Base-by-base conservation (phyloP, 2,113 vertebrate species). In the Todiramphus chloris region DNA sequence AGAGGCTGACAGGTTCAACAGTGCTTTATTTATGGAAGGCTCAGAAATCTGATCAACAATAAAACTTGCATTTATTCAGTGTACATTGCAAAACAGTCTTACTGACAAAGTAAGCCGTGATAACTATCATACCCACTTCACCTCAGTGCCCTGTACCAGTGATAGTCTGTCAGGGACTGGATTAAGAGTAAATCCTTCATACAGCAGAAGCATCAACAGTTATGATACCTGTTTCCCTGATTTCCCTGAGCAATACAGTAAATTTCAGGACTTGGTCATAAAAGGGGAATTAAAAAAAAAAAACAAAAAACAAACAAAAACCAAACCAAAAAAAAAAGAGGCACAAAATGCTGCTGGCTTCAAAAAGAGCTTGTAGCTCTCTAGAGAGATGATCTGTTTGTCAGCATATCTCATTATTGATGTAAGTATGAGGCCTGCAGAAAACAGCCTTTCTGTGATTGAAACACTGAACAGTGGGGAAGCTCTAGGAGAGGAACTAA, bases 201-300 rank as follows among this genome's bases (percentile, higher is more conserved):
- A 21, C 2, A 35, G 21, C 24, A 90, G 27, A 75, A 90, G 46
- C n/a, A 14, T 37, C 55, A 73, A 10, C 16, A 16, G 0, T 0
- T 30, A 11, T 53, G 16, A 21, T 23, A 16, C 0, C n/a, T n/a
- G n/a, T n/a, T n/a, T n/a, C 8, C 27, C 53, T 93, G 43, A 68
- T 63, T 81, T 43, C 39, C 17, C 56, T 53, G 79, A 55, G 51
- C 15, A 58, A 18, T 8, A 64, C 12, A 35, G 24, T 7, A 31
- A 28, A 85, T 48, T 79, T 87, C 39, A 68, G 19, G 16, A 27
- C n/a, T 63, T 33, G 8, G 17, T 20, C 46, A 80, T 46, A 31
- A 86, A 82, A 33, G 11, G 11, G 13, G 41, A 27, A 50, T 48
- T 11, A 33, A 24, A 25, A 18, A 19, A 62, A n/a, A 9, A 7